These are phyloP conservation scores for Dynastes tityus DNA, from an alignment of 2,888 invertebrate genomes.

Conservation along the genomic window DNA sequence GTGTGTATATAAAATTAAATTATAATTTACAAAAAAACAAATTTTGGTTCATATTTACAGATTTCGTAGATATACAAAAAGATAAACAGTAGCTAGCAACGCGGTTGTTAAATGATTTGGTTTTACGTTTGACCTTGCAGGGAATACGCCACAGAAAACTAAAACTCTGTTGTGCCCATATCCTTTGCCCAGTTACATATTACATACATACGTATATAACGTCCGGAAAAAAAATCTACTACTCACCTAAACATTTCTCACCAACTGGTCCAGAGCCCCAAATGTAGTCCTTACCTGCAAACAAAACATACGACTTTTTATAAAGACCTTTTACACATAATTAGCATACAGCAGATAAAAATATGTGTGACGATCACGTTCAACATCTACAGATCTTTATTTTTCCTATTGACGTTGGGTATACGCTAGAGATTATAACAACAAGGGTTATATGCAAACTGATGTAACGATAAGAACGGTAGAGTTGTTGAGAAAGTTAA, in stretches of 20 bases:
- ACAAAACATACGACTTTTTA: conserved; percentile 42
- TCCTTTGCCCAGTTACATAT: conserved; percentile 9
- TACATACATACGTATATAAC: neutral
- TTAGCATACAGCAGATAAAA: conserved; percentile 23
- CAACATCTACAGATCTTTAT: neutral
- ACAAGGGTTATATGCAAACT: neutral
- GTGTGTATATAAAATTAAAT: neutral
- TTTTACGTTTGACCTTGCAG: conserved; percentile 18
- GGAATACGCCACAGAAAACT: conserved; percentile 20
- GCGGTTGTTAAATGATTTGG: neutral
- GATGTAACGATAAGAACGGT: conserved; percentile 2
- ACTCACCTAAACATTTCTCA: conserved; percentile 76
- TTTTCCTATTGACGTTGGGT: conserved; percentile 5
- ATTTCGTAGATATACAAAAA: neutral
- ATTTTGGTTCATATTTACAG: neutral
- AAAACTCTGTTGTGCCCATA: conserved; percentile 8
- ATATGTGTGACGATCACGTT: conserved; percentile 14
- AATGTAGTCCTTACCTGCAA: conserved; percentile 76
- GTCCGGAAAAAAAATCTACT: conserved; percentile 4
- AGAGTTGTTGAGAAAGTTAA: neutral
- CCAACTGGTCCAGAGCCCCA: conserved; percentile 77
- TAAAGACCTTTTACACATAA: conserved; percentile 14
- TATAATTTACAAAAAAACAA: neutral
- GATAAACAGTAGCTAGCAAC: neutral
- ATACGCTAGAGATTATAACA: neutral